Base-by-base conservation (phyloP, 1,140 invertebrate genomes). In the Physella acuta region DNA sequence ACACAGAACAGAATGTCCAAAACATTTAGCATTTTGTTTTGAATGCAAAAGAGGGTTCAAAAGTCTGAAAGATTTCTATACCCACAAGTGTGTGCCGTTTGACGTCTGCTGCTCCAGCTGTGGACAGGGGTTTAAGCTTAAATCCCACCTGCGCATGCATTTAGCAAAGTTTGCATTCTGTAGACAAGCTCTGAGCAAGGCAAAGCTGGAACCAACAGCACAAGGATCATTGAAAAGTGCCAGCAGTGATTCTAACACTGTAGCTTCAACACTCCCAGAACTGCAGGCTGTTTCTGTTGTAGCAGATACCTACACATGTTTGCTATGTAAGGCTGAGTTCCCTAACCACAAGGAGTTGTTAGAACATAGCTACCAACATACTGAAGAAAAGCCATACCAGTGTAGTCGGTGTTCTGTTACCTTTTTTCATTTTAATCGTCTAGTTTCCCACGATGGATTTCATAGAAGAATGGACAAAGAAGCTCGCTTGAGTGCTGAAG, bases 381-480 rank as follows among this genome's bases (percentile, higher is more conserved):
- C 28, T 14, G 62, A 64, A 26, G 62, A 64, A 52, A 49, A 24
- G 2, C 62, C 39, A 2, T 49, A 33, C 20, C 1, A 3, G 1
- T 64, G 62, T 36, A 26, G 52, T 1, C 30, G 62, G 20, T 64
- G 62, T 52, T n/a, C 11, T 24, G 20, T 33, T 0, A 64, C 51
- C 24, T 64, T 51, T 36, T 11, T 24, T 30, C 62, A 53, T 53
- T 64, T 51, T 33, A 64, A 64, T 34, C 44, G 28, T 1, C 28
- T 64, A 51, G 62, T 64, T 33, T 64, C 62, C 1, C 62, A 64
- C 31, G 26, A 64, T 33, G 62, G 39, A n/a, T 51, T 51, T 31
- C 62, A 64, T 44, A 53, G 30, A 5, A 52, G 62, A 36, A 52
- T 64, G 62, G 62, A 64, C 28, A 64, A 64, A 33, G 62, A 64